phyloP scores from a whole-genome alignment of 2,797 vertebrate genomes.

The Thalassophryne amazonica region DNA sequence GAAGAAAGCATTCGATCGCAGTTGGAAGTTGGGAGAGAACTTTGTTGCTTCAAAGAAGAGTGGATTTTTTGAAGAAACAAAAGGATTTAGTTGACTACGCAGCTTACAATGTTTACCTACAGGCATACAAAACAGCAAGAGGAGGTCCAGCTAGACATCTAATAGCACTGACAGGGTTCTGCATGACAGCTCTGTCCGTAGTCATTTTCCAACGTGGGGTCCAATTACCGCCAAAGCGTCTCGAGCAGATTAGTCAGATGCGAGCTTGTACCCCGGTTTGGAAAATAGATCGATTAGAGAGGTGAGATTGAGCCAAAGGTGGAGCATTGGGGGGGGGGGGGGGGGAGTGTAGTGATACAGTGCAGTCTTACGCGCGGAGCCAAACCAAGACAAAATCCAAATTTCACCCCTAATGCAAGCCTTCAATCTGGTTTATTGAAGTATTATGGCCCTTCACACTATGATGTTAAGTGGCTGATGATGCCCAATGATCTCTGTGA shows the following conservation, averaged over 20 bases:
- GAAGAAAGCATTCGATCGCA: conserved; percentile 41
- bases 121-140: not conserved
- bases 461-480: no score
- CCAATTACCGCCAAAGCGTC: conserved; percentile 16
- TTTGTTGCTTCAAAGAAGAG: conserved; percentile 15
- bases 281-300: conserved; percentile 34
- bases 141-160: not conserved
- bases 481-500: no score
- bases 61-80: conserved; percentile 10
- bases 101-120: no score
- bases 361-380: no score
- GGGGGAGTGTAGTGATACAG: not conserved
- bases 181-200: not conserved
- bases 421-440: no score
- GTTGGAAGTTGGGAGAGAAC: conserved; percentile 19
- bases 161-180: not conserved
- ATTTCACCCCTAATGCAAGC: no score
- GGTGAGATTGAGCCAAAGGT: conserved; percentile 1
- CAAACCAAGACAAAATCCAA: no score
- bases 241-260: conserved; percentile 28
- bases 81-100: not conserved
- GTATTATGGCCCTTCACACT: no score
- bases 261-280: conserved; percentile 17
- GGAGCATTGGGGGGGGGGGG: not conserved
- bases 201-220: conserved; percentile 21